Evolutionary conservation across 2,888 invertebrate species (phyloP), one percentile per base, ranked within the genome.

Genomic region (Harpagoxenus sublaevis): DNA sequence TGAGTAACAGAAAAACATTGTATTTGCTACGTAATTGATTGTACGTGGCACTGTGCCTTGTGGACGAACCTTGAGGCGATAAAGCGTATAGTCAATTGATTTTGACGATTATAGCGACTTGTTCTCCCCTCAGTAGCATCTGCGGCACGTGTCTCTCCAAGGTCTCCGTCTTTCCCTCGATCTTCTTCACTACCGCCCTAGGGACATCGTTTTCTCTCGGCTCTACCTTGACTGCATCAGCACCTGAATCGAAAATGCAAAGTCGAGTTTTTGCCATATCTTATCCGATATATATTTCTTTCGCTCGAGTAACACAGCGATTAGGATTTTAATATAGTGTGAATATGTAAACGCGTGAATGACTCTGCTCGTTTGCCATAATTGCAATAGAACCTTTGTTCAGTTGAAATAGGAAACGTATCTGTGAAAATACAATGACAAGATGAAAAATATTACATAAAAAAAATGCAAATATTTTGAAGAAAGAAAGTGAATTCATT

Each of bases 81-180:
- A 51, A 12, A 23, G 23, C 55, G 55, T 28, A 48, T 53, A 81
- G 57, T 90, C 86, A 90, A 91, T 90, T 89, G 87, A 91, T 93
- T 93, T 94, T 94, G 87, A 93, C 92, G 91, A 97, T 95, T 74
- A 97, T 93, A 48, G 96, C 97, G 60, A 98, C 96, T 92, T 98
- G 97, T 93, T 98, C 98, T 0, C 98, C 98, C 65, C 98, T 96
- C 79, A 98, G 95, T 94, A 98, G 92, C 91, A 98, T 91, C 94
- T 97, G 97, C 0, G 97, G 96, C 28, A 98, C 95, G 90, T 96
- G 96, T 60, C 98, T 96, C 55, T 96, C 96, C 94, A 97, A 97
- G 93, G 97, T 96, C 94, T 97, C 97, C 73, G 96, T 94, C 86
- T 97, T 97, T 66, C 96, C 96, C 71, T 96, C 96, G 1, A 96